Evolutionary conservation across 2,113 vertebrate genomes (phyloP), one percentile per base, ranked within the genome.

Genomic region (Mus musculus): DNA sequence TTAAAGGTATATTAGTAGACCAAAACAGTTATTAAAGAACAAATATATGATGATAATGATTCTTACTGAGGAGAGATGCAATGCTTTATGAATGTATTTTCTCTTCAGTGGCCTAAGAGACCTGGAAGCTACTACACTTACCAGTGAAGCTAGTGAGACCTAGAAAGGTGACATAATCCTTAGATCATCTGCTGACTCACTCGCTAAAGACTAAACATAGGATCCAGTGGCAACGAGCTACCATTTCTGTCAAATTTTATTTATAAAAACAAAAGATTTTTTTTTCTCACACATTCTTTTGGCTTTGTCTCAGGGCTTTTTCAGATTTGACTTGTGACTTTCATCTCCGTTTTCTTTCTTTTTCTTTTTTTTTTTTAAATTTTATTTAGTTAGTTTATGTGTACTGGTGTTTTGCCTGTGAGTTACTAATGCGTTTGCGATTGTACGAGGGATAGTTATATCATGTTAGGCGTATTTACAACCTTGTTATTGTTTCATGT

Each of bases 171-270:
- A 93, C 39, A 16, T 49, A 7, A 91, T 72, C 87, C 42, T 91
- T 61, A 72, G 33, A 19, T 56, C 61, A 72, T 80, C 59, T 76
- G 30, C 33, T 86, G 87, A 95, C 73, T 30, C 5, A 80, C 46
- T 93, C 76, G 49, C 92, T 91, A 84, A 73, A 90, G 80, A 59
- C 71, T 86, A 91, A 96, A 91, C 75, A 73, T 54, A 91, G 67
- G 17, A 75, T 52, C 30, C 33, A 1, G 26, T 36, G 63, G 73
- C 2, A 75, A 4, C 16, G 75, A 92, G 54, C 16, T 89, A 39
- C 30, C 39, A 80, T 77, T 89, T 33, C 72, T 94, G 95, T 96
- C 92, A 75, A 72, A 94, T 33, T 94, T 59, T 87, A 77, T 88
- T 88, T 92, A 49, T 76, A 36, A 67, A 95, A 90, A 63, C 24